Evolutionary conservation across 92 coral and sea anemone genomes (phyloP), one percentile per base, ranked within the genome.

Genomic region (Epizoanthus stellaris): DNA sequence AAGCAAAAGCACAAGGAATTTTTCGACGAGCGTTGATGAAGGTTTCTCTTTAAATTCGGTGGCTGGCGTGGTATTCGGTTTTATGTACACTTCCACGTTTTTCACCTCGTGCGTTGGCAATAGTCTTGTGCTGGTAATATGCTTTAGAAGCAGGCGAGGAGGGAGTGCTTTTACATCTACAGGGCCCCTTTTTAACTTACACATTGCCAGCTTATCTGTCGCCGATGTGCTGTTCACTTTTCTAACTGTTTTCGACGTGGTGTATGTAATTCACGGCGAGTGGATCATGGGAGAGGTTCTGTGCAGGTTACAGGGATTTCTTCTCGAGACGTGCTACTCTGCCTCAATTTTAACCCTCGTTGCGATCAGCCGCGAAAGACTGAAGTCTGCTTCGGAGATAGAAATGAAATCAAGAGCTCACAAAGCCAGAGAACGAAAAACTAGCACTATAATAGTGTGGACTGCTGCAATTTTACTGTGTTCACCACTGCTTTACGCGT

Each of bases 221-320:
- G 92, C 98, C 3, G 95, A 94, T 71, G 82, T 92, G 74, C 89
- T 94, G 14, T 94, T 94, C 69, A 94, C 98, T 6, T 68, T 92
- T 15, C 70, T 94, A 15, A 90, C 95, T 3, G 36, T 83, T 21
- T 87, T 92, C 36, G 98, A 94, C 57, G 95, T 85, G 17, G 85
- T 86, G 4, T 85, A 85, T 15, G 77, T 90, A 3, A 64, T 82
- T 3, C 71, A 34, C 8, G 86, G 71, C 8, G 80, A 89, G 67
- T 94, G 98, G 93, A 40, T 43, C 4, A 61, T 85, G 34, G 95
- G 98, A 1, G 70, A 67, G 4, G 73, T 71, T 59, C 59, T 93
- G 54, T 92, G 98, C 80, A 94, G 82, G 64, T 49, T 82, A 6
- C 95, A 92, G 23, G 98, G 98, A 3, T 94, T 89, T 77, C 80